These are phyloP conservation scores for Pachypanchax playfairii DNA, from an alignment of 2,113 vertebrate species.

Conservation along the genomic window DNA sequence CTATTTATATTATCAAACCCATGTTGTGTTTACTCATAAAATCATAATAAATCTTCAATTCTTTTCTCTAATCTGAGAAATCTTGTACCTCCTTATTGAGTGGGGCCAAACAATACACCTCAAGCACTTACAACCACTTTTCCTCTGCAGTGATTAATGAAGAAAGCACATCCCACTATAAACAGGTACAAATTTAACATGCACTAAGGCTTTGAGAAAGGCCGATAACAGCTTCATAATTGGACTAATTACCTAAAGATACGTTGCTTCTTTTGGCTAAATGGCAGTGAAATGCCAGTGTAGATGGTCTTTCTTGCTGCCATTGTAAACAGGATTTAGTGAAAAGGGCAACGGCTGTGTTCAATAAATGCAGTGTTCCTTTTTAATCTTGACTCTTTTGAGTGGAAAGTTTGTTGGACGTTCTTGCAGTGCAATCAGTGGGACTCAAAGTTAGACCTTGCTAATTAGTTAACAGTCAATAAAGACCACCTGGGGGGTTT, in stretches of 20 bases:
- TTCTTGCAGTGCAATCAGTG: slow-evolving; percentile 51
- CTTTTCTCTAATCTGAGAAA: slow-evolving; percentile 19
- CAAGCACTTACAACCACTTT: slow-evolving; percentile 18
- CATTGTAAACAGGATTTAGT: slow-evolving; percentile 73
- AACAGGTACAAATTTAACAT: slow-evolving; percentile 41
- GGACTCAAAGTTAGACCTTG: slow-evolving; percentile 44
- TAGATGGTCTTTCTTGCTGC: slow-evolving; percentile 60
- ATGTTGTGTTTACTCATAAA: slow-evolving; percentile 9
- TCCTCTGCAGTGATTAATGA: slow-evolving; percentile 53
- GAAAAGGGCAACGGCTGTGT: slow-evolving; percentile 52
- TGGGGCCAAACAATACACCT: slow-evolving; percentile 24
- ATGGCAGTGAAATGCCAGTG: slow-evolving; percentile 66
- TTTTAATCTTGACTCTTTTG: slow-evolving; percentile 40
- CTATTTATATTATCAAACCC: background rate
- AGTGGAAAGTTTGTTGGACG: slow-evolving; percentile 29
- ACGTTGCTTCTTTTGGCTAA: slow-evolving; percentile 58
- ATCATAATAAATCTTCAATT: slow-evolving; percentile 27
- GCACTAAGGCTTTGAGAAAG: slow-evolving; percentile 44
- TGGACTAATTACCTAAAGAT: slow-evolving; percentile 64
- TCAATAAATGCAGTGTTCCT: slow-evolving; percentile 45
- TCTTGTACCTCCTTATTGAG: slow-evolving; percentile 14
- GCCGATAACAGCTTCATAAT: slow-evolving; percentile 61
- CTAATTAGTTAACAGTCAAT: slow-evolving; percentile 47
- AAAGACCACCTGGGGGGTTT: slow-evolving; percentile 33
- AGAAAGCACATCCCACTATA: slow-evolving; percentile 33